phyloP scores from a whole-genome alignment of 2,113 vertebrate species.

The Muntiacus muntjak region DNA sequence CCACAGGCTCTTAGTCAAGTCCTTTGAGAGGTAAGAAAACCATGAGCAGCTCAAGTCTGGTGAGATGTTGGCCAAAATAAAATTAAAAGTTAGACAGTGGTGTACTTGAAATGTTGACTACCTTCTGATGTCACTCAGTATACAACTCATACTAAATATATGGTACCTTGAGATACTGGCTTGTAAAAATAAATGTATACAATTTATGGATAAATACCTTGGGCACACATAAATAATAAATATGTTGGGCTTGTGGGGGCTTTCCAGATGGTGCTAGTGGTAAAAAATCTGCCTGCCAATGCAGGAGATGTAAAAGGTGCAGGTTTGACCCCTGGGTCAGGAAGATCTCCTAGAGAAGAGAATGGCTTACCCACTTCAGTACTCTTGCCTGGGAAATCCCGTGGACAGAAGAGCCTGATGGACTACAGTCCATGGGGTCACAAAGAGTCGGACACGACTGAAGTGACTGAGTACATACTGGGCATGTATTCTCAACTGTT shows the following conservation, averaged over 20 bases:
- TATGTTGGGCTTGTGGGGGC: not conserved
- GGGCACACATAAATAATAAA: not conserved
- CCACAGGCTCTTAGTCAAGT: not conserved
- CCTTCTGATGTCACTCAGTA: not conserved
- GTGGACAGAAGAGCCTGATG: not conserved
- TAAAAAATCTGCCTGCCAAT: not conserved
- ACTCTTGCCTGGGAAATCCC: not conserved
- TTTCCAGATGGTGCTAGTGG: not conserved
- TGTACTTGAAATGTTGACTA: not conserved
- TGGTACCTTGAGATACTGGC: not conserved
- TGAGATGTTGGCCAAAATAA: not conserved
- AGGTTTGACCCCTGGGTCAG: not conserved
- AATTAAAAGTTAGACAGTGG: not conserved
- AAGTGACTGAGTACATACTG: not conserved
- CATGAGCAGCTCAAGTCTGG: not conserved
- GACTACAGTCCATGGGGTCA: fast-evolving
- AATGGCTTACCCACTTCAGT: not conserved
- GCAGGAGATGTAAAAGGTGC: not conserved
- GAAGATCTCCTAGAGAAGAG: not conserved
- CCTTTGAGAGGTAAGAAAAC: not conserved
- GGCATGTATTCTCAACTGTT: not conserved
- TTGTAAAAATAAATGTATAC: not conserved
- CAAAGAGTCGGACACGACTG: not conserved
- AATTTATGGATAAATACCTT: not conserved
- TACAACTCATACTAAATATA: not conserved